Base-by-base conservation (phyloP, 30 jellyfish, hydroid and myxozoan species). In the Cassiopea andromeda region DNA sequence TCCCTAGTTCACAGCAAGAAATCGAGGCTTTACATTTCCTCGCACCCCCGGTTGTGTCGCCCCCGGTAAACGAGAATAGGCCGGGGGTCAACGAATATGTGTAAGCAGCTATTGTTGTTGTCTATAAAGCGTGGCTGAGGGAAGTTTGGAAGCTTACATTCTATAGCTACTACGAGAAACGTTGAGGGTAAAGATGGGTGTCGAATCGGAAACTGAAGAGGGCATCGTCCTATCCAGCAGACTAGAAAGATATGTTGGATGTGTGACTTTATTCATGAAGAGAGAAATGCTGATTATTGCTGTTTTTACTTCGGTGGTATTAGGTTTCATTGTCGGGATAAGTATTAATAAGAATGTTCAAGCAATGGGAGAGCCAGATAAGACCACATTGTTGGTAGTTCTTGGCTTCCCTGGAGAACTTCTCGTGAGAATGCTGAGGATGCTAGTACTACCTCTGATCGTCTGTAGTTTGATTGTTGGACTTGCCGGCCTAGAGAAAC, bases 391-490 rank as follows among this genome's bases (percentile, higher is more conserved):
- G 46, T 54, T 94, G 48, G 73, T 74, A 16, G 85, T 90, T 45
- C 74, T 94, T 44, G 97, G 97, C 4, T 94, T 94, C 73, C 98
- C 97, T 6, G 98, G 98, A 1, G 98, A 94, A 67, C 82, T 94
- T 8, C 87, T 94, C 2, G 86, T 94, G 12, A 73, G 98, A 38
- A 83, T 85, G 95, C 92, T 94, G 10, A 89, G 94, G n/a, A 83
- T 94, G 96, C 73, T 94, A 43, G 93, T 94, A 10, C 90, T 94
- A 1, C 98, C 98, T 0, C 91, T 94, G 78, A 94, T 94, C 74
- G 92, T 91, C 49, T 91, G 91, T 93, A 78, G 97, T 54, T 92
- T 95, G 83, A 95, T 95, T 27, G 97, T 96, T 75, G 99, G 99
- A 54, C 78, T 96, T 45, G 99, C 99, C 8, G 97, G 95, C 82